These are phyloP conservation scores for Pristionchus entomophagus DNA, from an alignment of 2,888 invertebrate species.

Conservation along the genomic window DNA sequence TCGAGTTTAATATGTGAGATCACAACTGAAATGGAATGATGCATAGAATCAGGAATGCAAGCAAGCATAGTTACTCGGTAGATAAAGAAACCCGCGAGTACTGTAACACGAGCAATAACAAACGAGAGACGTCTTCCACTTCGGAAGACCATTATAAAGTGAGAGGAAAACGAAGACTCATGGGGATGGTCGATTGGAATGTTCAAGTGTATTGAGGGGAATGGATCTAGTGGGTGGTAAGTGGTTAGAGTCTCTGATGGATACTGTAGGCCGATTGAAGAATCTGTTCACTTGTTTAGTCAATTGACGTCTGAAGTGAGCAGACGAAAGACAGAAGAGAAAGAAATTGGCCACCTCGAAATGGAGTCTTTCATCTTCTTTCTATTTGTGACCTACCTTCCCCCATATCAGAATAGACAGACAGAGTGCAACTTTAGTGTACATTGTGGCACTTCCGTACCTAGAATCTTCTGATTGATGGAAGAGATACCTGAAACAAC, in stretches of 20 bases:
- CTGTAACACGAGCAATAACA: neutral
- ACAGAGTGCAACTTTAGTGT: slow-evolving; percentile 55
- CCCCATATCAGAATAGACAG: slow-evolving; percentile 58
- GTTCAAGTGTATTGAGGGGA: slow-evolving; percentile 47
- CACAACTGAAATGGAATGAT: slow-evolving; percentile 39
- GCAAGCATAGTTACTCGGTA: slow-evolving; percentile 3
- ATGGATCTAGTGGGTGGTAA: slow-evolving; percentile 42
- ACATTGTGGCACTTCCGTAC: slow-evolving; percentile 54
- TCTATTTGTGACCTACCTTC: slow-evolving; percentile 52
- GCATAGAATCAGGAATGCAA: slow-evolving; percentile 30
- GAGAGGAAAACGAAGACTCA: neutral
- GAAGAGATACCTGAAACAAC: slow-evolving; percentile 58
- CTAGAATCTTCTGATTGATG: slow-evolving; percentile 50
- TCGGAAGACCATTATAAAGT: neutral
- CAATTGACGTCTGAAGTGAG: slow-evolving; percentile 46
- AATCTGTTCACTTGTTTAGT: neutral
- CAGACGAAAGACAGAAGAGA: slow-evolving; percentile 45
- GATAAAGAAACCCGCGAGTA: neutral
- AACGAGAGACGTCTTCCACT: neutral
- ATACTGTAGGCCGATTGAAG: neutral
- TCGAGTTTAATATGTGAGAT: slow-evolving; percentile 2
- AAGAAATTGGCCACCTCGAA: slow-evolving; percentile 48
- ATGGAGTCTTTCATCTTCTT: neutral
- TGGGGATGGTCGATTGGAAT: slow-evolving; percentile 42
- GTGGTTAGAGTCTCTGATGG: slow-evolving; percentile 44